Base-by-base conservation (phyloP, 2,888 invertebrate genomes). In the Drosophila conformis region DNA sequence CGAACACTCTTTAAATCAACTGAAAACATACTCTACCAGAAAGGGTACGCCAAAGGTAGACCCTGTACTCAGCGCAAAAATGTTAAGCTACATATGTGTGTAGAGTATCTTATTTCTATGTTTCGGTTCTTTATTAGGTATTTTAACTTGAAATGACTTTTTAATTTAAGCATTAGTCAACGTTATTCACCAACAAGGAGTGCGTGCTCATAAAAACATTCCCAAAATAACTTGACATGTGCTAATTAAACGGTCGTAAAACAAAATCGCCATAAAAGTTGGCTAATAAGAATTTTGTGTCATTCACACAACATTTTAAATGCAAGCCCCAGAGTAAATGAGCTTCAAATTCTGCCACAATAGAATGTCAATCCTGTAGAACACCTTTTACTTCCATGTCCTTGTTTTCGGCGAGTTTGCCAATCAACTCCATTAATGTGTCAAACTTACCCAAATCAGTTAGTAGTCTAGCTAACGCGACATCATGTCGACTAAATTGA, bases 171-270 rank as follows among this genome's bases (percentile, higher is more conserved):
- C 35, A 53, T 8, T 15, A 33, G 33, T 2, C 3, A 8, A 4
- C 25, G 21, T 10, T 15, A 10, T 25, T 35, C 11, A 11, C 27
- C 18, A 13, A 56, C 11, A 40, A 40, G n/a, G 2, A 53, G 21
- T 58, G 49, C 33, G 46, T 31, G 49, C 8, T 18, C 65, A 65
- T 67, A 71, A 69, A 63, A 68, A 56, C 53, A 67, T 73, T 67
- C 51, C 13, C 25, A 6, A 61, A 81, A 77, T 70, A 58, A 83
- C 62, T 80, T 80, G 79, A 56, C 70, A 79, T 81, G 73, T 69
- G 73, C 73, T 84, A 84, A 86, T 86, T 84, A 87, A 82, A 78
- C 76, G 73, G 52, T 61, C 73, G 46, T 57, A 69, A 68, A 82
- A 83, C 89, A 84, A 86, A 84, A 73, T 57, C 57, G 67, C 76